Evolutionary conservation across 2,888 invertebrate genomes (phyloP).

Genomic region (Geotrupes spiniger): DNA sequence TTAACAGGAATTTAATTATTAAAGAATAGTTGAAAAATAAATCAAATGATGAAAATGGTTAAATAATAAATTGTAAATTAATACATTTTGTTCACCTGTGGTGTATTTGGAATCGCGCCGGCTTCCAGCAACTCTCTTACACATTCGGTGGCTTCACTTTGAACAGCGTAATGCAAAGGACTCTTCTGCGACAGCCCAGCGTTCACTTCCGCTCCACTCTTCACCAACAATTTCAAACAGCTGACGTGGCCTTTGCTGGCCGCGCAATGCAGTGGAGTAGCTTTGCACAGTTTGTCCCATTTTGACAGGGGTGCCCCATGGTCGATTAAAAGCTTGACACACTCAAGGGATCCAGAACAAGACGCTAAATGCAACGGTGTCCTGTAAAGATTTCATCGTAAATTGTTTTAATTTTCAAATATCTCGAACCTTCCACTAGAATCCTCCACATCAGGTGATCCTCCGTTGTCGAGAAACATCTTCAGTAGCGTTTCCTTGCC

Average conservation of each 20-base stretch:
- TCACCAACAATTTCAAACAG: conserved; percentile 63
- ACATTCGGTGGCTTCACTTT: conserved; percentile 71
- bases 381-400: conserved; percentile 40
- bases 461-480: conserved; percentile 55
- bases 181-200: conserved; percentile 66
- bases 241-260: conserved; percentile 63
- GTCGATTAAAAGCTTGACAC: conserved; percentile 67
- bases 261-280: conserved; percentile 76
- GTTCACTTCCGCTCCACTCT: conserved; percentile 76
- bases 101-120: conserved; percentile 80
- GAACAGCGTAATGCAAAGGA: conserved; percentile 81
- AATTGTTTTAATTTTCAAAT: conserved; percentile 4
- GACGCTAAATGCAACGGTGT: conserved; percentile 77
- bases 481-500: conserved; percentile 58
- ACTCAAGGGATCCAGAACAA: conserved; percentile 69
- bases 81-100: conserved; percentile 72
- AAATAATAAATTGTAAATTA: too few relatives aligned
- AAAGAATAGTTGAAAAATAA: too few relatives aligned
- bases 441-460: conserved; percentile 65
- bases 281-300: conserved; percentile 69
- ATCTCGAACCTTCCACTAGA: conserved; percentile 62
- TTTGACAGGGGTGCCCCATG: conserved; percentile 63
- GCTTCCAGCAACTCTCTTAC: conserved; percentile 69
- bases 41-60: too few relatives aligned
- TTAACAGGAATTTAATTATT: too few relatives aligned